Conservation (phyloP, 2,113 vertebrate genomes). For the Mobula birostris region DNA sequence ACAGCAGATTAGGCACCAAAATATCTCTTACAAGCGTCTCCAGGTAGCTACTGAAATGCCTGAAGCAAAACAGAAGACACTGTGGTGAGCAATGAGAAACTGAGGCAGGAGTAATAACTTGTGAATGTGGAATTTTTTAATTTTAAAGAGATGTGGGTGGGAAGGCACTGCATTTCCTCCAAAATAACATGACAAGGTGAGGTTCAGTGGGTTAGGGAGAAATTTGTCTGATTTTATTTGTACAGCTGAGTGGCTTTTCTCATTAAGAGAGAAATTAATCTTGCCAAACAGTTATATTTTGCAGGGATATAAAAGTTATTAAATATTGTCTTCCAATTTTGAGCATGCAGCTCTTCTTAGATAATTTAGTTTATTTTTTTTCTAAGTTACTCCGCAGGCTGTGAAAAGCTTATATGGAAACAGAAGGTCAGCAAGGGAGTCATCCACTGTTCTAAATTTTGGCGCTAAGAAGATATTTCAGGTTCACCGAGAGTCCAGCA, state of each 20-base stretch:
- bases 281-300: not conserved
- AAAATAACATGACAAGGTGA: slow-evolving; percentile 42
- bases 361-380: slow-evolving; percentile 17
- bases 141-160: slow-evolving; percentile 35
- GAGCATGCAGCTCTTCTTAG: not conserved
- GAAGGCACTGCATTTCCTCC: not conserved
- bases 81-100: slow-evolving; percentile 4
- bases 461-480: not conserved
- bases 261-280: slow-evolving; percentile 20
- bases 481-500: not conserved
- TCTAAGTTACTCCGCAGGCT: not conserved
- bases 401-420: not conserved
- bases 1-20: slow-evolving; percentile 83
- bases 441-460: not conserved
- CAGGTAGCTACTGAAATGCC: slow-evolving; percentile 64
- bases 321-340: not conserved
- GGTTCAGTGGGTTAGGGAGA: not conserved
- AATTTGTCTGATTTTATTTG: not conserved
- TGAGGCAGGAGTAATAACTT: slow-evolving; percentile 13
- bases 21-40: slow-evolving; percentile 69
- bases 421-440: not conserved
- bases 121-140: slow-evolving; percentile 32
- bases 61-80: slow-evolving; percentile 49
- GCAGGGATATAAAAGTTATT: not conserved
- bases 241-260: slow-evolving; percentile 11